Percentiles rank a stretch among this genome's conserved stretches.
Conservation (phyloP, 2,888 invertebrate genomes). For the Gastracanthus pulcherrimus region DNA sequence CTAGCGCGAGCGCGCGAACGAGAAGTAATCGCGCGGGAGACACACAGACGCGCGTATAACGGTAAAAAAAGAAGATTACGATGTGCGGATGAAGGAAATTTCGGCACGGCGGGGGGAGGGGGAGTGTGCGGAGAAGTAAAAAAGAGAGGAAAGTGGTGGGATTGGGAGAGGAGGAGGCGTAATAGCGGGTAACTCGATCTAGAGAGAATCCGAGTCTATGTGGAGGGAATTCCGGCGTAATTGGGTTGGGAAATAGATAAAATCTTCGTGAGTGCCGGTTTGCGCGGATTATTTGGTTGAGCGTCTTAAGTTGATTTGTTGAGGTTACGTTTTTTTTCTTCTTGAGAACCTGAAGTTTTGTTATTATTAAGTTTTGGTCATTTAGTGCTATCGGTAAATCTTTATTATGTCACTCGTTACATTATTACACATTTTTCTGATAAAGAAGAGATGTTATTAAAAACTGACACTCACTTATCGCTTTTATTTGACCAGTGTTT, state of each 20-base stretch:
- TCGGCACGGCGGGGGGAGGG: neutral
- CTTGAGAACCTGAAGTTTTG: too few relatives aligned
- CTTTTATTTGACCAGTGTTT: too few relatives aligned
- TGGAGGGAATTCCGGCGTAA: slow-evolving; percentile 18
- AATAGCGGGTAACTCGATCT: slow-evolving; percentile 32
- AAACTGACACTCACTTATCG: too few relatives aligned
- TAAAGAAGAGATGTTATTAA: neutral
- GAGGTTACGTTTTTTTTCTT: too few relatives aligned
- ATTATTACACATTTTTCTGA: too few relatives aligned
- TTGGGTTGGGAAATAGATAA: slow-evolving; percentile 26
- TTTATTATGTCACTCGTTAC: too few relatives aligned
- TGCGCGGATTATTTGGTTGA: neutral
- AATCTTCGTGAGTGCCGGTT: neutral
- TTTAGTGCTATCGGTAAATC: too few relatives aligned
- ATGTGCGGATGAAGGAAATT: slow-evolving; percentile 36
- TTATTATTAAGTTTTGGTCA: too few relatives aligned
- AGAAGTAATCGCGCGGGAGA: slow-evolving; percentile 46
- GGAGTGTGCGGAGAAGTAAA: neutral
- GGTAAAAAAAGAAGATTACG: slow-evolving; percentile 38
- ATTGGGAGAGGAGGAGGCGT: neutral
- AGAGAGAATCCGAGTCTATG: slow-evolving; percentile 23
- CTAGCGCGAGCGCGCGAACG: slow-evolving; percentile 37
- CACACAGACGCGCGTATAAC: neutral
- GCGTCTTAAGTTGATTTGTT: neutral
- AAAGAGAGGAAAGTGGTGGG: too few relatives aligned